These are phyloP conservation scores for Myotis brandtii DNA, from an alignment of 2,113 vertebrate species.

Conservation along the genomic window DNA sequence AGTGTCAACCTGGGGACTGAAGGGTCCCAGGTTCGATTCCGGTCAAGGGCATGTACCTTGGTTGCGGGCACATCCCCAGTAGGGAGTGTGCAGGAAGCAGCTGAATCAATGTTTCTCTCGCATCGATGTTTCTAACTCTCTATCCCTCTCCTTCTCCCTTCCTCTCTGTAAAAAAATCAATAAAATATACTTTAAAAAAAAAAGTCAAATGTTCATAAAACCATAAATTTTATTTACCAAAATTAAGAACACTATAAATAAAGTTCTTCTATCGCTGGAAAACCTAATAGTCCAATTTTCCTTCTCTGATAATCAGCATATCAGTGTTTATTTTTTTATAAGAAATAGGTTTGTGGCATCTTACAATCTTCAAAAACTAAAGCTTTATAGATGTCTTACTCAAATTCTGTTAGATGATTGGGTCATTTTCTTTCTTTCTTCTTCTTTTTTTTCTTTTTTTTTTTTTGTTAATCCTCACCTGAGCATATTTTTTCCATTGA, in stretches of 20 bases:
- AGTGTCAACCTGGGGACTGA: too few species aligned
- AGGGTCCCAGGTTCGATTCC: too few species aligned
- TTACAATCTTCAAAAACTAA: constrained; percentile 35
- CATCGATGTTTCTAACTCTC: too few species aligned
- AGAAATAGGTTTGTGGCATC: background rate
- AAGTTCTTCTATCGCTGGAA: background rate
- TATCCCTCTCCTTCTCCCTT: too few species aligned
- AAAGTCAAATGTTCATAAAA: constrained; percentile 46
- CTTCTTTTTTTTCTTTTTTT: too few species aligned
- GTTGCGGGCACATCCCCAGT: too few species aligned
- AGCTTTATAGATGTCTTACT: constrained; percentile 3
- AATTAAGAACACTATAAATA: constrained; percentile 26
- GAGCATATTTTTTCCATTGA: too few species aligned
- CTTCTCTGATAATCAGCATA: background rate
- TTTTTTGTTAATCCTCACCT: too few species aligned
- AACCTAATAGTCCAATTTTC: background rate
- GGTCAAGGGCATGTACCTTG: too few species aligned
- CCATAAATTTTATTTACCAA: background rate
- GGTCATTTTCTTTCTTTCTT: background rate
- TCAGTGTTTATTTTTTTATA: background rate
- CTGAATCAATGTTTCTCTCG: too few species aligned
- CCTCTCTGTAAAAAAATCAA: too few species aligned
- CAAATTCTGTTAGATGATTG: background rate
- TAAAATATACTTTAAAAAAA: background rate
- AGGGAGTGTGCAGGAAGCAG: too few species aligned